Percentiles rank a stretch among this genome's conserved stretches.
Evolutionary conservation across 2,113 vertebrate genomes (phyloP).

Genomic region (Mustela lutreola): DNA sequence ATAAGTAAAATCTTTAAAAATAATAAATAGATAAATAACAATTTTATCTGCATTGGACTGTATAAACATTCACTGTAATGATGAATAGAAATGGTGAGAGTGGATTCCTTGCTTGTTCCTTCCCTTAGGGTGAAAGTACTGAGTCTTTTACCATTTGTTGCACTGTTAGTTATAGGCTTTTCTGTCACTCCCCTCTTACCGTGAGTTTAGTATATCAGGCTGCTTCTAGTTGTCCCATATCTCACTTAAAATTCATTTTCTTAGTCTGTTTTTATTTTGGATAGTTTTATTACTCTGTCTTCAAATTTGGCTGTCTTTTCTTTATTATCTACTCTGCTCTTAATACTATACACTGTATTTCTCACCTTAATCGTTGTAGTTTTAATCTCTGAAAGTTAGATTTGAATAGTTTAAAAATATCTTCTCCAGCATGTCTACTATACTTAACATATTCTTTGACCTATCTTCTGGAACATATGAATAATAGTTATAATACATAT

Average conservation of each 20-base stretch:
- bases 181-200: neutral
- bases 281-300: neutral
- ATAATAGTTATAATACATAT: neutral
- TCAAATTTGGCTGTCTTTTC: neutral
- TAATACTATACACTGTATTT: neutral
- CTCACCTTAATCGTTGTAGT: neutral
- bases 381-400: slow-evolving; percentile 15
- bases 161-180: neutral
- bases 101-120: neutral
- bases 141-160: neutral
- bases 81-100: neutral
- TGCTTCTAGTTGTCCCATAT: neutral
- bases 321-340: neutral
- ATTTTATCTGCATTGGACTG: neutral
- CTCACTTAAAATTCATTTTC: neutral
- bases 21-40: neutral
- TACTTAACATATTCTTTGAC: neutral
- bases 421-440: neutral
- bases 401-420: neutral
- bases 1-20: neutral
- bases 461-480: neutral
- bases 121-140: neutral
- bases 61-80: neutral
- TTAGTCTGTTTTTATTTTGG: neutral
- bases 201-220: neutral